Evolutionary conservation across 53 echinoderm and acorn worm genomes (phyloP).

Genomic region (Astropecten irregularis): DNA sequence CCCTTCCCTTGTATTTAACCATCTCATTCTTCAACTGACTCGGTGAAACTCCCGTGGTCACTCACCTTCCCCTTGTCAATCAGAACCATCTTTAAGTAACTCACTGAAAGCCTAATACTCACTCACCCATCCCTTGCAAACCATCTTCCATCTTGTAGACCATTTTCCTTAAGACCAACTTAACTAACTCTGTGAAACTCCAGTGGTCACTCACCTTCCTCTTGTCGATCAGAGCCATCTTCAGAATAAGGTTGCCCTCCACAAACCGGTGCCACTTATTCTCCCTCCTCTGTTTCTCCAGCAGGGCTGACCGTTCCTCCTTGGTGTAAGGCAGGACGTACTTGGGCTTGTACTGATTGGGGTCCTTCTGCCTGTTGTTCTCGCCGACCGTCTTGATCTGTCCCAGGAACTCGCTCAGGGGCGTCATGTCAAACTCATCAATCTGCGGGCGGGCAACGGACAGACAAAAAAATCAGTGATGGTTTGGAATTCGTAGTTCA

Average conservation of each 20-base stretch:
- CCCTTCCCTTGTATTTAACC: no score
- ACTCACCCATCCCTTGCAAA: no score
- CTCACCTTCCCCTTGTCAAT: slow-evolving; percentile 90
- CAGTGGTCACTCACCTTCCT: slow-evolving; percentile 85
- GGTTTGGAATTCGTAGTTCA: no score
- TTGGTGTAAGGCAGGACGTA: slow-evolving; percentile 73
- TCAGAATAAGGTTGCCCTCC: slow-evolving; percentile 89
- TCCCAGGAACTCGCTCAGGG: slow-evolving; percentile 78
- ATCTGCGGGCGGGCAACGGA: no score
- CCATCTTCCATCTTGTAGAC: no score
- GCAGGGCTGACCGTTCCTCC: slow-evolving; percentile 65
- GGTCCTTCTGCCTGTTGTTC: slow-evolving; percentile 53
- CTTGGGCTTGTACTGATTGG: slow-evolving; percentile 58
- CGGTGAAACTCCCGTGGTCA: no score
- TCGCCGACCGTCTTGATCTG: slow-evolving; percentile 67
- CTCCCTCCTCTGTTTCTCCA: slow-evolving; percentile 82
- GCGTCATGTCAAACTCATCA: slow-evolving; percentile 83
- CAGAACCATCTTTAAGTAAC: slow-evolving; percentile 84
- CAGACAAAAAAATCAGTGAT: not conserved
- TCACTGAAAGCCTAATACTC: no score
- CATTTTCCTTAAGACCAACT: no score
- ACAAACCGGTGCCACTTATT: slow-evolving; percentile 96
- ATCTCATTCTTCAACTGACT: no score
- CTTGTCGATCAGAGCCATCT: slow-evolving; percentile 94
- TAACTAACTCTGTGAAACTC: no score